Conservation (phyloP, 2,888 invertebrate species). For the Patella depressa region DNA sequence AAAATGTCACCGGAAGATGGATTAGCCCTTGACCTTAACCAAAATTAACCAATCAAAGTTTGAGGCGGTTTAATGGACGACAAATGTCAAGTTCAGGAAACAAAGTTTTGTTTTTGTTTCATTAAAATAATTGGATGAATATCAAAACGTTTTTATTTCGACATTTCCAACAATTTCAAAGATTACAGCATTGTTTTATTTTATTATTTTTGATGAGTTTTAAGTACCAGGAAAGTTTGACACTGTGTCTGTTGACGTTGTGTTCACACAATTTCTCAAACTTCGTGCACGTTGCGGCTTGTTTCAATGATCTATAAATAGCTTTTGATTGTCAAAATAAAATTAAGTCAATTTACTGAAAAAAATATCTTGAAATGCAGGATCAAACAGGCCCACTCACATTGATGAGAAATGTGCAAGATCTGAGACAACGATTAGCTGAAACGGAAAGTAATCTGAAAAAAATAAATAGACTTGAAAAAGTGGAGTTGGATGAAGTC, state of each 20-base stretch:
- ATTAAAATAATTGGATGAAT: too few relatives aligned
- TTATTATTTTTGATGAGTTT: too few relatives aligned
- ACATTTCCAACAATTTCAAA: too few relatives aligned
- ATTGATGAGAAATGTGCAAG: slow-evolving; percentile 57
- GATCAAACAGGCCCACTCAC: slow-evolving; percentile 47
- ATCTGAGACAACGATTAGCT: slow-evolving; percentile 53
- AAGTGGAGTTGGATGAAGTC: slow-evolving; percentile 20
- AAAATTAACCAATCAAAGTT: not conserved
- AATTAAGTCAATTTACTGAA: not conserved
- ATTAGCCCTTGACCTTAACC: not conserved
- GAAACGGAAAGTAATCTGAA: slow-evolving; percentile 60
- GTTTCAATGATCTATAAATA: not conserved
- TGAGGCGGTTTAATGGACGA: slow-evolving; percentile 10
- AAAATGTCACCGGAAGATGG: not conserved
- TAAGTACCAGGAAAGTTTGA: too few relatives aligned
- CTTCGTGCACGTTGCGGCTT: not conserved
- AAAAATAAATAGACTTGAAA: slow-evolving; percentile 44
- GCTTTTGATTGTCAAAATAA: not conserved
- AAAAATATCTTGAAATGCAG: slow-evolving; percentile 4
- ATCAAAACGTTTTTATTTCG: too few relatives aligned
- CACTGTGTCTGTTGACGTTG: too few relatives aligned
- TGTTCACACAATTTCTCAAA: not conserved
- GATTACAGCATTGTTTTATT: too few relatives aligned
- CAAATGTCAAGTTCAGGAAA: not conserved
- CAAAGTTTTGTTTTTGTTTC: too few relatives aligned